Evolutionary conservation across 1,140 invertebrate genomes (phyloP).

Genomic region (Neodiprion pinetum): DNA sequence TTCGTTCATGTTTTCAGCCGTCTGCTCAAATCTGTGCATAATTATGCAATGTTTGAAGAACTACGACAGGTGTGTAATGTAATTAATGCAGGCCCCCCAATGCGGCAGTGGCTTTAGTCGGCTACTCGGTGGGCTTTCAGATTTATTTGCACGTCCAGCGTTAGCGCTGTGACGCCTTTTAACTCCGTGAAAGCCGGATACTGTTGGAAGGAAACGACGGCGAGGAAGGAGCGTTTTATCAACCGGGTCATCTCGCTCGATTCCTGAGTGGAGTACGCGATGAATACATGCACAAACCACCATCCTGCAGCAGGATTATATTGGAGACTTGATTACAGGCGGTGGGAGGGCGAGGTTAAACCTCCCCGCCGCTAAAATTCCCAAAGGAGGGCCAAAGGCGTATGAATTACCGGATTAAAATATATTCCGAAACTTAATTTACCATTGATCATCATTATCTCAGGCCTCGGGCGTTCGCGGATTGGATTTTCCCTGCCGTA

Average conservation of each 20-base stretch:
- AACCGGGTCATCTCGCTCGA: conserved; percentile 1
- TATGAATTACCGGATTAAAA: too few relatives aligned
- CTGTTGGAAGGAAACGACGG: background rate
- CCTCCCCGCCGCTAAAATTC: background rate
- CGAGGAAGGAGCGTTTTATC: background rate
- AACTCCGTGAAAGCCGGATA: background rate
- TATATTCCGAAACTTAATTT: too few relatives aligned
- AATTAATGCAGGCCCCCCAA: too few relatives aligned
- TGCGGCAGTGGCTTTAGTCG: background rate
- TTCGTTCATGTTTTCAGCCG: too few relatives aligned
- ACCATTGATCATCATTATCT: too few relatives aligned
- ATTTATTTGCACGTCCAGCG: conserved; percentile 1
- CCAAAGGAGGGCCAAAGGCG: too few relatives aligned
- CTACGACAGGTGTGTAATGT: too few relatives aligned
- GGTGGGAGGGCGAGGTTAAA: background rate
- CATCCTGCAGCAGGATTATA: background rate
- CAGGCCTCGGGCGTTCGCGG: too few relatives aligned
- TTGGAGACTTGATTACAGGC: background rate
- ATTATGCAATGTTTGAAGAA: too few relatives aligned
- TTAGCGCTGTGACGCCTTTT: background rate
- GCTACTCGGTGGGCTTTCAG: background rate
- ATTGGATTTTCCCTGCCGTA: too few relatives aligned
- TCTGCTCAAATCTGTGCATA: too few relatives aligned
- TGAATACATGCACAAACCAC: background rate
- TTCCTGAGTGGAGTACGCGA: background rate